phyloP scores from a whole-genome alignment of 2,113 vertebrate species.

The Artemisiospiza belli region DNA sequence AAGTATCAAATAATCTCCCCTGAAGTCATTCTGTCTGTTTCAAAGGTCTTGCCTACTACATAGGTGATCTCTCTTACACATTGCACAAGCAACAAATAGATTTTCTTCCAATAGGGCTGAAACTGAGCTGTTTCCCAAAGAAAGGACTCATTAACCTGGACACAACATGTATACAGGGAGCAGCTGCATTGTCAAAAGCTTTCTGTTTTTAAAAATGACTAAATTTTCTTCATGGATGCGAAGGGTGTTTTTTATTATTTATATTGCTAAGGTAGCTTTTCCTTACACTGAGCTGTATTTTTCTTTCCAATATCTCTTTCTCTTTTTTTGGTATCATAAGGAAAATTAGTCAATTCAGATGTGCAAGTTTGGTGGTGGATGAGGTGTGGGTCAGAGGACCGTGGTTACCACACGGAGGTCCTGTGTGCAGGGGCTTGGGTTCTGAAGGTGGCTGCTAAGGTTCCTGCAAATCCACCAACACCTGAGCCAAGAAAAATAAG shows the following conservation, averaged over 20 bases:
- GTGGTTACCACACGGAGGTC: fast-evolving
- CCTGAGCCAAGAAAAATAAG: not conserved
- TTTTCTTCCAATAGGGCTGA: not conserved
- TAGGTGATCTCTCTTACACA: not conserved
- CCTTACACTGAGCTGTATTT: not conserved
- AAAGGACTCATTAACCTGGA: not conserved
- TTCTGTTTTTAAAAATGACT: not conserved
- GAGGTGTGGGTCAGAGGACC: not conserved
- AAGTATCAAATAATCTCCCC: not conserved
- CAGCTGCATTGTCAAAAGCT: not conserved
- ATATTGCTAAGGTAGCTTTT: not conserved
- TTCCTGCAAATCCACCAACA: not conserved
- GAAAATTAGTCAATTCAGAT: not conserved
- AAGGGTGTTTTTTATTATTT: not conserved
- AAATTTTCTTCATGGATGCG: not conserved
- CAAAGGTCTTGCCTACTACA: not conserved
- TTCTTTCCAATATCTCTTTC: not conserved
- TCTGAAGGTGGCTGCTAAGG: not conserved
- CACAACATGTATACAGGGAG: not conserved
- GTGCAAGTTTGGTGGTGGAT: not conserved
- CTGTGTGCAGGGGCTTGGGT: fast-evolving
- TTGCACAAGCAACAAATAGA: not conserved
- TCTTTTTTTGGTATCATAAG: not conserved
- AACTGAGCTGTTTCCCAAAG: not conserved
- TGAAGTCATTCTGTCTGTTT: not conserved